Evolutionary conservation across 2,888 invertebrate species (phyloP).

Genomic region (Psylliodes chrysocephalus): DNA sequence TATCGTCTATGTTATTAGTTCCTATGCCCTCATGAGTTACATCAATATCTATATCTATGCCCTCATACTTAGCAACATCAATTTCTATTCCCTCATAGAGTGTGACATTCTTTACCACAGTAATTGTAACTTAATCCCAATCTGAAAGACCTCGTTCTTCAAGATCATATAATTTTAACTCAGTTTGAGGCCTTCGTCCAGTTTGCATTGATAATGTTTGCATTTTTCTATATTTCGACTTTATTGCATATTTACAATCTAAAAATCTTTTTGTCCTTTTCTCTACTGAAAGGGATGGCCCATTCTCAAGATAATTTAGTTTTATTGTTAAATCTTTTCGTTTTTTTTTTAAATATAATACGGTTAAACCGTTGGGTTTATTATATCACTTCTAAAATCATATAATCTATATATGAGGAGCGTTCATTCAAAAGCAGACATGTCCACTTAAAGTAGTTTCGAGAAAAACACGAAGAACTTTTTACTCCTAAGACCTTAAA

Average conservation of each 20-base stretch:
- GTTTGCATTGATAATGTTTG: constrained; percentile 20
- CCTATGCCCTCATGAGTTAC: background rate
- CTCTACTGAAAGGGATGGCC: constrained; percentile 21
- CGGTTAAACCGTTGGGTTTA: constrained; percentile 24
- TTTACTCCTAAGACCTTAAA: too few species aligned
- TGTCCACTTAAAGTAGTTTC: too few species aligned
- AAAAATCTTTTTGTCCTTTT: constrained; percentile 33
- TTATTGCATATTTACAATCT: constrained; percentile 24
- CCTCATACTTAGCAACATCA: too few species aligned
- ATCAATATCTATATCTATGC: too few species aligned
- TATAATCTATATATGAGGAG: too few species aligned
- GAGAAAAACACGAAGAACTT: too few species aligned
- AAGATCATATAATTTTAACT: constrained; percentile 20
- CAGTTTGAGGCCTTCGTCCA: constrained; percentile 19
- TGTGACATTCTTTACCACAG: background rate
- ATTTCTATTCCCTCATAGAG: background rate
- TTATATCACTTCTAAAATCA: constrained; percentile 20
- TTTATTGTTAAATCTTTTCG: constrained; percentile 21
- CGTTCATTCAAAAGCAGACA: too few species aligned
- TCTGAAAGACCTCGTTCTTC: constrained; percentile 22
- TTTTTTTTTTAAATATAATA: constrained; percentile 28
- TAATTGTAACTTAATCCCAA: constrained; percentile 33
- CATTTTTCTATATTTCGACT: too few species aligned
- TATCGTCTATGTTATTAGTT: too few species aligned
- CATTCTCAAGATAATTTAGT: constrained; percentile 31